Conservation (phyloP, 1,140 invertebrate species). For the Calliopsis andreniformis region DNA sequence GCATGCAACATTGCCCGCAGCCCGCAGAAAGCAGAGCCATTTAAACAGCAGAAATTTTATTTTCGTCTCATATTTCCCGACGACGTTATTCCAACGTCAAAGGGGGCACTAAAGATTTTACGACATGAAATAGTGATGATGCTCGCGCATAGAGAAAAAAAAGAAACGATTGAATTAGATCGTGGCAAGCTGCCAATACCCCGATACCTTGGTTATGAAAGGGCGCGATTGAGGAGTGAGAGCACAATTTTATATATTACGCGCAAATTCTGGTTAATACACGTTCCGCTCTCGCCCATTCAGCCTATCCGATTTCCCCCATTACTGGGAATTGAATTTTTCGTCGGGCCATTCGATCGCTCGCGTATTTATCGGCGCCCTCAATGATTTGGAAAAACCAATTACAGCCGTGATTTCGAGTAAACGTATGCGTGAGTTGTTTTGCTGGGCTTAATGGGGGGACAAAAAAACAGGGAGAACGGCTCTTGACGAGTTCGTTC, state of each 20-base stretch:
- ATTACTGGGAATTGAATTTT: constrained; percentile 49
- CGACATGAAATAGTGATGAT: background rate
- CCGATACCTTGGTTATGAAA: constrained; percentile 1
- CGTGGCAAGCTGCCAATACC: constrained; percentile 27
- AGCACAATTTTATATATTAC: background rate
- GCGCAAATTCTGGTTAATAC: constrained; percentile 8
- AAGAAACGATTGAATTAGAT: constrained; percentile 16
- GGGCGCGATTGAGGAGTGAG: background rate
- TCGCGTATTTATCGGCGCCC: constrained; percentile 8
- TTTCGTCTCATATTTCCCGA: background rate
- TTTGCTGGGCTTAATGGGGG: background rate
- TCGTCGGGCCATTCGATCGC: constrained; percentile 7
- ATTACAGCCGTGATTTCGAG: constrained; percentile 4
- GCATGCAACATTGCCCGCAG: no score
- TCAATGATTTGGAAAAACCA: constrained; percentile 10
- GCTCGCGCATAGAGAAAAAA: background rate
- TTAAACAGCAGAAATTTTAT: background rate
- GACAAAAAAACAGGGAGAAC: background rate
- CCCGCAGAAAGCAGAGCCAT: no score
- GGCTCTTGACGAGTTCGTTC: background rate
- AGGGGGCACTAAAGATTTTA: constrained; percentile 22
- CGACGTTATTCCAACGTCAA: constrained; percentile 6
- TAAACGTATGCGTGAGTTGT: background rate
- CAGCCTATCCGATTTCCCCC: constrained; percentile 39
- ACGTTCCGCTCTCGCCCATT: background rate